Conservation (phyloP, 1,140 invertebrate genomes). For the Diabrotica virgifera region DNA sequence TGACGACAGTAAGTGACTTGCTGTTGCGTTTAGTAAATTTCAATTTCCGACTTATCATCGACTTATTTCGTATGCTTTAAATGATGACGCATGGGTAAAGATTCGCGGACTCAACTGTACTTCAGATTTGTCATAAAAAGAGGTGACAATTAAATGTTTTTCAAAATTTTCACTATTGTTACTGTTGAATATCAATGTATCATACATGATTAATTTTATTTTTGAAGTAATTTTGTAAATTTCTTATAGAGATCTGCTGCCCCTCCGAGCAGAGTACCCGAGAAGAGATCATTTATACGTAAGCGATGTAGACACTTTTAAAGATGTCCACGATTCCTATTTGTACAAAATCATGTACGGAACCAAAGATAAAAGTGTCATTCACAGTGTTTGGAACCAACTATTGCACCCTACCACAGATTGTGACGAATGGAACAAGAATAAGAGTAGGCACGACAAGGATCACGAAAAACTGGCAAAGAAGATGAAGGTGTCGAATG, state of each 20-base stretch:
- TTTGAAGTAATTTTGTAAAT: too few relatives aligned
- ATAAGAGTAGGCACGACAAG: neutral
- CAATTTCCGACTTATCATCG: too few relatives aligned
- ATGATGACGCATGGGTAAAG: too few relatives aligned
- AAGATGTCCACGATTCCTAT: constrained; percentile 25
- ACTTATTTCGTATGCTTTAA: too few relatives aligned
- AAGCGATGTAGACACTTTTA: constrained; percentile 13
- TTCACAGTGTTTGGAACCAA: constrained; percentile 19
- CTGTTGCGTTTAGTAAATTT: too few relatives aligned
- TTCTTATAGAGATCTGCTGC: constrained; percentile 37
- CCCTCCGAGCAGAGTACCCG: constrained; percentile 43
- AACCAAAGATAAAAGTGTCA: neutral
- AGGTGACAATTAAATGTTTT: too few relatives aligned
- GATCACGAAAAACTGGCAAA: neutral
- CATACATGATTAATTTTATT: too few relatives aligned
- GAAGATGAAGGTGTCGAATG: neutral
- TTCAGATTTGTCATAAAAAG: too few relatives aligned
- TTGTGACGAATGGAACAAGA: constrained; percentile 1
- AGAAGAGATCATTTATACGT: constrained; percentile 32
- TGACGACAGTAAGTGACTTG: too few relatives aligned
- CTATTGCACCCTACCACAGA: constrained; percentile 19
- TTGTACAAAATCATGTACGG: constrained; percentile 30
- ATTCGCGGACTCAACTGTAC: too few relatives aligned
- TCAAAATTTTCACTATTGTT: too few relatives aligned
- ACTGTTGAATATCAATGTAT: too few relatives aligned